These are phyloP conservation scores for Lytechinus variegatus DNA, from an alignment of 35 echinoderm and acorn worm genomes.

Conservation along the genomic window DNA sequence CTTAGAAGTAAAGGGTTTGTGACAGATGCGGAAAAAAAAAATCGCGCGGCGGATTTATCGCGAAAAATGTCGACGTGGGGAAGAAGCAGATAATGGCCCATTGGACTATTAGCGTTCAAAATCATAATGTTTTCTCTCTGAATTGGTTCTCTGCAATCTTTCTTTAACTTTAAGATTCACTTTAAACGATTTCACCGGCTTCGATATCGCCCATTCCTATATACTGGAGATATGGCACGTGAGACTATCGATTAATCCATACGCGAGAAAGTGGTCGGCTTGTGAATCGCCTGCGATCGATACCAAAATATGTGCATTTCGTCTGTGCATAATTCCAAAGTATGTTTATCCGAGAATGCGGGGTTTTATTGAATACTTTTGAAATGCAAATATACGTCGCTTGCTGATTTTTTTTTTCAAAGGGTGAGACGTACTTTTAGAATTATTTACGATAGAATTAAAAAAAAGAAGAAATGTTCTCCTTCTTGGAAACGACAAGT, in stretches of 20 bases:
- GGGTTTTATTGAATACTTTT: not conserved
- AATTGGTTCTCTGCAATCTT: not conserved
- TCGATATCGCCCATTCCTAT: slow-evolving; percentile 25
- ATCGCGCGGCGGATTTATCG: too few relatives aligned
- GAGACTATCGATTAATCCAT: not conserved
- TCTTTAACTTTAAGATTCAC: slow-evolving; percentile 41
- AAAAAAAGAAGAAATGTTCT: not conserved
- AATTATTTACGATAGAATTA: not conserved
- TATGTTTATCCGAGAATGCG: not conserved
- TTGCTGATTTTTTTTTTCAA: not conserved
- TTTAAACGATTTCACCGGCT: not conserved
- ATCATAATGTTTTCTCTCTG: too few relatives aligned
- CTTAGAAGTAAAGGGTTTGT: too few relatives aligned
- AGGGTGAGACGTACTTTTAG: not conserved
- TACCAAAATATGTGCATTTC: not conserved
- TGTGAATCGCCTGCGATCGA: slow-evolving; percentile 17
- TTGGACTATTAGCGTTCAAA: too few relatives aligned
- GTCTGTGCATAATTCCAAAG: not conserved
- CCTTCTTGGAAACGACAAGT: too few relatives aligned
- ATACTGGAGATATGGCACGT: slow-evolving; percentile 26
- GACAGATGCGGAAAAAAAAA: too few relatives aligned
- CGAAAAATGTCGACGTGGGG: too few relatives aligned
- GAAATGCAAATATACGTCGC: not conserved
- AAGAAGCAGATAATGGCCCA: too few relatives aligned
- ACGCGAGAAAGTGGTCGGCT: slow-evolving; percentile 21